Evolutionary conservation across 2,113 vertebrate genomes (phyloP).

Genomic region (Tenrec ecaudatus): DNA sequence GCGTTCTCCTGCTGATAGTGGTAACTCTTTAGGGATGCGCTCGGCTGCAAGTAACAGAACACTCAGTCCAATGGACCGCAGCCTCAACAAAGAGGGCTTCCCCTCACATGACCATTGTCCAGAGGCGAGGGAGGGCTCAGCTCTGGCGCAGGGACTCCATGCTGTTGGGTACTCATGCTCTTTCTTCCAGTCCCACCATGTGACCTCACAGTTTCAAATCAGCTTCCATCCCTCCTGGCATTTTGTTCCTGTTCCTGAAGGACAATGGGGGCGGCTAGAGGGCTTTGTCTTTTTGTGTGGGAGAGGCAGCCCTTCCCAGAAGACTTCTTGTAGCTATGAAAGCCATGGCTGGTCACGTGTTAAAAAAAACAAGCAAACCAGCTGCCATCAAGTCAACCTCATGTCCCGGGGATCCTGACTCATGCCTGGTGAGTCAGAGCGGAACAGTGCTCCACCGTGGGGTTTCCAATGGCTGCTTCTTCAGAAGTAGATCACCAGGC

Average conservation of each 20-base stretch:
- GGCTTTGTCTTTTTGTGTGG: background rate
- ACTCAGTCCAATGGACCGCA: background rate
- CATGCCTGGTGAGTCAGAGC: background rate
- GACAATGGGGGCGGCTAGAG: background rate
- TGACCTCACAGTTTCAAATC: background rate
- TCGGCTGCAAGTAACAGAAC: conserved; percentile 25
- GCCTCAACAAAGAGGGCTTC: background rate
- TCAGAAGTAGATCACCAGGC: background rate
- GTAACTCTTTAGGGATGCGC: background rate
- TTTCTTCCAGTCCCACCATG: background rate
- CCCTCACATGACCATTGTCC: background rate
- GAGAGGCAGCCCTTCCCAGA: background rate
- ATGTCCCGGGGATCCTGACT: background rate
- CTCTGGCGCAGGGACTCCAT: background rate
- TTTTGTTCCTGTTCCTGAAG: background rate
- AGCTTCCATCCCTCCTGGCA: background rate
- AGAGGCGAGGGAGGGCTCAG: background rate
- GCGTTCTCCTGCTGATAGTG: background rate
- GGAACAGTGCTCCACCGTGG: background rate
- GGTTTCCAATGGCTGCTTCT: background rate
- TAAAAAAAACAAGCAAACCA: background rate
- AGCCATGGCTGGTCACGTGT: background rate
- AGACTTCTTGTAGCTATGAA: background rate
- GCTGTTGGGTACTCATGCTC: background rate
- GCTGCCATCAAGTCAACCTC: background rate